phyloP scores from a whole-genome alignment of 2,888 invertebrate species.

The Hirtodrosophila cameraria region DNA sequence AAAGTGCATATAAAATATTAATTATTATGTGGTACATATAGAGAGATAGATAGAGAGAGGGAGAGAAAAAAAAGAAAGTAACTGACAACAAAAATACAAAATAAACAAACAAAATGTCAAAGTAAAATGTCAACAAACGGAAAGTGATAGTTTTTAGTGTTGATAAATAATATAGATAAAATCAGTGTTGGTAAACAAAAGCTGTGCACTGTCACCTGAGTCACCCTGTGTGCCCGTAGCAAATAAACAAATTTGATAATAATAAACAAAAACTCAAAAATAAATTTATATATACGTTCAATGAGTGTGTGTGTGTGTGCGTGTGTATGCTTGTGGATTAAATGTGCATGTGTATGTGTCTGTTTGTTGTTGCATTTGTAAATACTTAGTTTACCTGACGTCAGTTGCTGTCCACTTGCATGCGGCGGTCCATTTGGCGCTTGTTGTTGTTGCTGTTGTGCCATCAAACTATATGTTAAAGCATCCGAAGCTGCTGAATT shows the following conservation, averaged over 20 bases:
- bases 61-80: not conserved
- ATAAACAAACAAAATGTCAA: slow-evolving; percentile 13
- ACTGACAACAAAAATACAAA: slow-evolving; percentile 22
- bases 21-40: slow-evolving; percentile 12
- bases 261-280: not conserved
- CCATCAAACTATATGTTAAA: slow-evolving; percentile 83
- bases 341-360: slow-evolving; percentile 10
- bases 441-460: slow-evolving; percentile 79
- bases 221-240: slow-evolving; percentile 46
- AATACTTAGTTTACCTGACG: slow-evolving; percentile 79
- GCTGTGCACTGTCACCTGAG: slow-evolving; percentile 13
- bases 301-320: not conserved
- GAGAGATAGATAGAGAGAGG: slow-evolving; percentile 3
- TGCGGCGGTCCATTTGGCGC: slow-evolving; percentile 81
- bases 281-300: no score
- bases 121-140: slow-evolving; percentile 10
- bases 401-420: slow-evolving; percentile 79
- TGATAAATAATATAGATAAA: slow-evolving; percentile 14
- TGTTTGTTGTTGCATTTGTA: slow-evolving; percentile 12
- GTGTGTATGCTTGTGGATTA: slow-evolving; percentile 6
- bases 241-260: slow-evolving; percentile 6
- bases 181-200: slow-evolving; percentile 6
- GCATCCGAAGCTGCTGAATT: slow-evolving; percentile 82
- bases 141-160: slow-evolving; percentile 28
- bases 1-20: slow-evolving; percentile 19